Evolutionary conservation across 2,888 invertebrate genomes (phyloP), one percentile per base, ranked within the genome.

Genomic region (Acheta domesticus): DNA sequence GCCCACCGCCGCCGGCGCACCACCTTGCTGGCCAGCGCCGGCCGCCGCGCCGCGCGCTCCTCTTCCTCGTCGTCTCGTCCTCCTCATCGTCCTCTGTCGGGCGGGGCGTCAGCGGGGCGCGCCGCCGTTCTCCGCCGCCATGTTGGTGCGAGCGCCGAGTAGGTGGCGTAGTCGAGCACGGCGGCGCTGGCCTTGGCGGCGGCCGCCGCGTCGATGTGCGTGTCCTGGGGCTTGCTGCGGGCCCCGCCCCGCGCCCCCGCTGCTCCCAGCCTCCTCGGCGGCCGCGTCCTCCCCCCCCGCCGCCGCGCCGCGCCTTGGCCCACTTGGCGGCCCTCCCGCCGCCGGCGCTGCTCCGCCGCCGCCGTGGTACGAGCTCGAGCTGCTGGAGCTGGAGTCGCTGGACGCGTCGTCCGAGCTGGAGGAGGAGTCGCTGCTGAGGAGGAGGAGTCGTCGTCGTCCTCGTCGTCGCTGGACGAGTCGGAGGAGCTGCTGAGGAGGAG

Each of bases 401-500:
- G 62, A 62, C 16, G 62, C 14, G 62, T 19, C 62, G 62, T n/a
- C 62, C 16, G 16, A 14, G 62, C 16, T 19, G n/a, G 62, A 19
- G 12, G 62, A 62, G 1, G 62, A 62, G 62, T 19, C 62, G 62
- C 62, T n/a, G 62, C 62, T n/a, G 62, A 62, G 5, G 62, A 19
- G 62, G 62, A 62, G 16, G 62, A 62, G n/a, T n/a, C n/a, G n/a
- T n/a, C n/a, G 62, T 62, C 62, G n/a, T 14, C 14, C 16, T 62
- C 62, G 62, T 62, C 62, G 62, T 62, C 62, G n/a, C 62, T 62
- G 62, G 62, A 36, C 36, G 36, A 62, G n/a, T 62, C 62, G 62
- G 62, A 62, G n/a, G 16, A 19, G n/a, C 62, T 62, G 62, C 16
- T 62, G 62, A 16, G 62, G 62, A 16, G 62, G 16, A 62, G 62